Conservation (phyloP, 2,797 vertebrate species). For the Siniperca scherzeri region DNA sequence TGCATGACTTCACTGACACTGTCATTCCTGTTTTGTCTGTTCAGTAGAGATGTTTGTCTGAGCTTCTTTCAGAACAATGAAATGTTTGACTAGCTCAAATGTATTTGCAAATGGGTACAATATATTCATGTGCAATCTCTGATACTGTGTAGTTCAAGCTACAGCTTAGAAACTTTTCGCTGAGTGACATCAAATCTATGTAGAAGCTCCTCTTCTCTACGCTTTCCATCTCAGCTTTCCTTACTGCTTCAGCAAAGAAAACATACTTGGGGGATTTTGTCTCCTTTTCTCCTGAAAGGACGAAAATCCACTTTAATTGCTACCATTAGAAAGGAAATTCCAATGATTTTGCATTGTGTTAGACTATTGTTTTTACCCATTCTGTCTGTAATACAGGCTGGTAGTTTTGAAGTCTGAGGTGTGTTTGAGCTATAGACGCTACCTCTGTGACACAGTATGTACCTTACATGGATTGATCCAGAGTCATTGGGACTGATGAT, state of each 20-base stretch:
- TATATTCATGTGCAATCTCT: background rate
- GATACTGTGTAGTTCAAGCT: background rate
- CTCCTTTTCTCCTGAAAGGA: background rate
- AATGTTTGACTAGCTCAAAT: background rate
- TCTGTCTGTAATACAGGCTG: background rate
- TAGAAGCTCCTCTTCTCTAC: background rate
- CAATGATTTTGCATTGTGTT: background rate
- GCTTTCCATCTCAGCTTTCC: background rate
- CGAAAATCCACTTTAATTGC: background rate
- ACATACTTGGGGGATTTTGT: background rate
- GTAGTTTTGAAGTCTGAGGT: background rate
- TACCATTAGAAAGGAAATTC: background rate
- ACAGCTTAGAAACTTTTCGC: background rate
- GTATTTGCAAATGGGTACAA: background rate
- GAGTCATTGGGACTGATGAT: background rate
- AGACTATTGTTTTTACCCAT: background rate
- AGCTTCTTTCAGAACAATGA: background rate
- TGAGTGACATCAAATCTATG: background rate
- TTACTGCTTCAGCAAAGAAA: background rate
- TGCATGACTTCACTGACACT: background rate
- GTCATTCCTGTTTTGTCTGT: constrained; percentile 14
- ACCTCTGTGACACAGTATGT: background rate
- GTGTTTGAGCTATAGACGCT: background rate
- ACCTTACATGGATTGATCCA: background rate
- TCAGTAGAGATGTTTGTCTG: constrained; percentile 17